Percentiles rank a stretch among this genome's conserved stretches.
Evolutionary conservation across 2,888 invertebrate genomes (phyloP).

Genomic region (Hanleya hanleyi): DNA sequence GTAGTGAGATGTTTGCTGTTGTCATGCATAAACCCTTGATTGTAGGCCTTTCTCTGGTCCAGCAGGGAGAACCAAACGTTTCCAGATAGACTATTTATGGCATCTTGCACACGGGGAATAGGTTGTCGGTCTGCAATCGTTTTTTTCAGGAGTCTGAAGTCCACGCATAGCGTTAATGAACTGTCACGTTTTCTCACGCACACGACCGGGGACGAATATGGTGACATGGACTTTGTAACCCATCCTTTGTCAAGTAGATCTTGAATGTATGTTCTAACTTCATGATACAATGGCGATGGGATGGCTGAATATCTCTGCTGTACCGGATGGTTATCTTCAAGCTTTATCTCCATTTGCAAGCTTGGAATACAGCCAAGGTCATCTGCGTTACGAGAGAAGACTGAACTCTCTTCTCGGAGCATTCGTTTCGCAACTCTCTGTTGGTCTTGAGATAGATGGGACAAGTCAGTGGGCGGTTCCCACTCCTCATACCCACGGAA

Average conservation of each 20-base stretch:
- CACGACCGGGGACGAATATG: no score
- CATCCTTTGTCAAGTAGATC: no score
- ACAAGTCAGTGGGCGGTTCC: neutral
- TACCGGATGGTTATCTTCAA: conserved; percentile 3
- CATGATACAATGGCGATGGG: neutral
- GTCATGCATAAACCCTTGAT: neutral
- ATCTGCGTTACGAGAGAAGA: conserved; percentile 8
- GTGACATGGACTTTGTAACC: neutral
- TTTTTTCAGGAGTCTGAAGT: neutral
- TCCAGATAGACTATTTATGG: neutral
- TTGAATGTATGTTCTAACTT: conserved; percentile 6
- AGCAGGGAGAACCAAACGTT: conserved; percentile 7
- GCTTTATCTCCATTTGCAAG: neutral
- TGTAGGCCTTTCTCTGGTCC: conserved; percentile 5
- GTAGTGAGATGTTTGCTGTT: neutral
- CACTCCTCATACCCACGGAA: neutral
- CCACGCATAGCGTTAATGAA: conserved; percentile 1
- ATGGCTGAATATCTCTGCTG: neutral
- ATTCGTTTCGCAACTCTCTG: neutral
- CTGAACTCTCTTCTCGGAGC: neutral
- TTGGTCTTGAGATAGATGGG: neutral
- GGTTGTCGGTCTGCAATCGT: neutral
- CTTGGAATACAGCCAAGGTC: neutral
- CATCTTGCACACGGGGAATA: conserved; percentile 9
- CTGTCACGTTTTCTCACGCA: conserved; percentile 1